Evolutionary conservation across 2,113 vertebrate species (phyloP).

Genomic region (Zosterops lateralis): DNA sequence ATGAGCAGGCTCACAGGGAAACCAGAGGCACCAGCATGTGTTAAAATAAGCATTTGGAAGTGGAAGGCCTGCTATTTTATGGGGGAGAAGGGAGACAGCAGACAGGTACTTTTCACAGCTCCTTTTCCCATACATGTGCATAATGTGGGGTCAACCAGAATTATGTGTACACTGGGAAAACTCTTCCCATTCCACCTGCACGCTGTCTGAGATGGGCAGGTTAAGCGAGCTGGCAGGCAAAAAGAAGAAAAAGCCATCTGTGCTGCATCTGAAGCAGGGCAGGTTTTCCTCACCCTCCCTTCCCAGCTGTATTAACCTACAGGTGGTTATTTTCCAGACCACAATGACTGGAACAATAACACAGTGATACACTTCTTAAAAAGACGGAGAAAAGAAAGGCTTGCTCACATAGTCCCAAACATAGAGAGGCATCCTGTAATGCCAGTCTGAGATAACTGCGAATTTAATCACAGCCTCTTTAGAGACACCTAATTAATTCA

Average conservation of each 20-base stretch:
- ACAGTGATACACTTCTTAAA: neutral
- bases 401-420: neutral
- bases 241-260: neutral
- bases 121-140: neutral
- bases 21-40: neutral
- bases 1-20: neutral
- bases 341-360: neutral
- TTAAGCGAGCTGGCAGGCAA: neutral
- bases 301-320: neutral
- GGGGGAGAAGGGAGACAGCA: neutral
- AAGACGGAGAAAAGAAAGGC: neutral
- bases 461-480: conserved; percentile 24
- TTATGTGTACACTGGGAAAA: neutral
- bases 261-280: neutral
- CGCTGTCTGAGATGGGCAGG: fast-evolving
- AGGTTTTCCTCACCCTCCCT: neutral
- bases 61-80: neutral
- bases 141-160: neutral
- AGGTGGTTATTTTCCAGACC: conserved; percentile 8
- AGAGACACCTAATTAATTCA: conserved; percentile 21
- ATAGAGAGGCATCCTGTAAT: neutral
- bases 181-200: neutral
- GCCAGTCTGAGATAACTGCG: neutral
- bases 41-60: neutral
- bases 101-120: neutral